Percentiles rank a stretch among this genome's conserved stretches.
Conservation (phyloP, 2,888 invertebrate species). For the Drosophila conformis region DNA sequence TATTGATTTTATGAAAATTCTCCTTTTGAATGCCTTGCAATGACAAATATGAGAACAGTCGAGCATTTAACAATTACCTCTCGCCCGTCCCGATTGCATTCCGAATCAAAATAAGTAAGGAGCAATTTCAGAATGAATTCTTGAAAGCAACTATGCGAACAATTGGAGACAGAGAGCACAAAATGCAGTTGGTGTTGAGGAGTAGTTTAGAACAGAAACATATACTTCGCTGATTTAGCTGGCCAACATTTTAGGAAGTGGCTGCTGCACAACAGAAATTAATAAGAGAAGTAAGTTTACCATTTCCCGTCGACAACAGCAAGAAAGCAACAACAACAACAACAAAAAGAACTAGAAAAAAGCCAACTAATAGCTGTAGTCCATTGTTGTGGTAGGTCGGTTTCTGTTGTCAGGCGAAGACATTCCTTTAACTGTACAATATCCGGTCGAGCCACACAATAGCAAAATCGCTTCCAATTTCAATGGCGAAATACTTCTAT, state of each 20-base stretch:
- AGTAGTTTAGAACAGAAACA: constrained; percentile 13
- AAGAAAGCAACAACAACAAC: constrained; percentile 11
- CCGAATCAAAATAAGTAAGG: constrained; percentile 28
- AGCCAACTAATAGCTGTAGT: constrained; percentile 64
- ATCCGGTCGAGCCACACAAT: constrained; percentile 71
- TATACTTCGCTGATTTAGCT: constrained; percentile 54
- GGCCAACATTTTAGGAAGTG: constrained; percentile 7
- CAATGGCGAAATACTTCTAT: constrained; percentile 77
- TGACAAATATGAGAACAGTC: constrained; percentile 18
- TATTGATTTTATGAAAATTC: constrained; percentile 1
- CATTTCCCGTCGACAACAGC: constrained; percentile 65
- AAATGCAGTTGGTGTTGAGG: not conserved
- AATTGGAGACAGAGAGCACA: constrained; percentile 21
- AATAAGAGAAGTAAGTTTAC: constrained; percentile 72
- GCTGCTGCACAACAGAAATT: constrained; percentile 62
- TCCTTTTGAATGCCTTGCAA: constrained; percentile 13
- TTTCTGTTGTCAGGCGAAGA: constrained; percentile 36
- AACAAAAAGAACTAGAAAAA: constrained; percentile 53
- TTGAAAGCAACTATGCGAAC: constrained; percentile 25
- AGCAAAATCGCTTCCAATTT: constrained; percentile 77
- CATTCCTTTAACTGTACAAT: constrained; percentile 79
- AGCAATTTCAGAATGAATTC: constrained; percentile 22
- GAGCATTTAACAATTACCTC: constrained; percentile 7
- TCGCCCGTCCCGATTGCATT: not conserved
- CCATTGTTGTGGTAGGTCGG: constrained; percentile 56